Evolutionary conservation across 2,797 vertebrate genomes (phyloP).

Genomic region (Trematomus bernacchii): DNA sequence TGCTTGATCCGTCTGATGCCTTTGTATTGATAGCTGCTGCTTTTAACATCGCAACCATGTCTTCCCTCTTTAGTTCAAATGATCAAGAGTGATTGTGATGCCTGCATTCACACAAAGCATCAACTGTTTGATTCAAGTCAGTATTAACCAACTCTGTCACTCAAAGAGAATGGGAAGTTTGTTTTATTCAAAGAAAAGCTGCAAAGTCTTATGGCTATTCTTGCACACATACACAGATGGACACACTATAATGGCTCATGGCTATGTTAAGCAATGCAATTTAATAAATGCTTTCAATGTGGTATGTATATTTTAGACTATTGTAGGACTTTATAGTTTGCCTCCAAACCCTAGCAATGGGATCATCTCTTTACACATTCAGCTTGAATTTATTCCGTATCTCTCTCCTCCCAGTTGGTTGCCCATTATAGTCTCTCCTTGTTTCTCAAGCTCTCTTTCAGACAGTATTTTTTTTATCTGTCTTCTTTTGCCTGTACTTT

Average conservation of each 20-base stretch:
- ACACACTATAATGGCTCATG: not conserved
- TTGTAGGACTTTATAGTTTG: conserved; percentile 4
- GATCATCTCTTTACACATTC: conserved; percentile 14
- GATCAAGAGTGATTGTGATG: conserved; percentile 5
- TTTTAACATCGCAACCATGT: conserved; percentile 21
- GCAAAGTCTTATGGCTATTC: not conserved
- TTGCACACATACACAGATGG: not conserved
- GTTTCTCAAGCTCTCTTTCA: conserved; percentile 26
- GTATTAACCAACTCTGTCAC: not conserved
- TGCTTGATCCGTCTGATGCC: conserved; percentile 35
- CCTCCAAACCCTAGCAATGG: not conserved
- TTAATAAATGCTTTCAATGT: conserved; percentile 8
- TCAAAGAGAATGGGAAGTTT: not conserved
- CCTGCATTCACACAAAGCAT: conserved; percentile 19
- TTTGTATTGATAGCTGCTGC: conserved; percentile 22
- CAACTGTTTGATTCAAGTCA: conserved; percentile 2
- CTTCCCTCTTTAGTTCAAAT: not conserved
- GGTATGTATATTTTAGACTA: not conserved
- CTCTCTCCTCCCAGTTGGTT: not conserved
- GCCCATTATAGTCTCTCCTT: conserved; percentile 2
- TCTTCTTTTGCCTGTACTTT: conserved; percentile 12
- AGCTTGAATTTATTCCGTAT: conserved; percentile 12
- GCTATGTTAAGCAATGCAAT: not conserved
- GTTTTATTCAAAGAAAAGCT: conserved; percentile 5
- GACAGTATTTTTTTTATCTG: not conserved